Percentiles rank a stretch among this genome's conserved stretches.
These are phyloP conservation scores for Trematocara nigrifrons DNA, from an alignment of 2,113 vertebrate species.

Conservation along the genomic window DNA sequence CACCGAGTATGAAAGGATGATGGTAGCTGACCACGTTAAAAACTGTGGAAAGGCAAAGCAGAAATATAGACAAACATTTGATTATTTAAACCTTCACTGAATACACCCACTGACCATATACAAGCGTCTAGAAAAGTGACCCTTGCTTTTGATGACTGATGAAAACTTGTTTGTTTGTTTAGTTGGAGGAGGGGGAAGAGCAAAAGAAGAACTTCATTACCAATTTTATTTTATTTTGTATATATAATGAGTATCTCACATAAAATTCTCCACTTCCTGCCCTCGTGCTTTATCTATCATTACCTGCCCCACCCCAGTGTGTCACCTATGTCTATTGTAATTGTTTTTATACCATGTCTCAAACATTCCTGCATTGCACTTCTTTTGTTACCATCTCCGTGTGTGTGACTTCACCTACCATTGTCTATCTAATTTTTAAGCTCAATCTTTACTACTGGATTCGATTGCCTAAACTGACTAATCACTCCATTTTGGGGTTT, in stretches of 20 bases:
- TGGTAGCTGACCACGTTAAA: not conserved
- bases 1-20: slow-evolving; percentile 21
- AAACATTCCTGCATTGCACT: not conserved
- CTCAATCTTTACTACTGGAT: not conserved
- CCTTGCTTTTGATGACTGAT: not conserved
- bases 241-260: not conserved
- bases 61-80: not conserved
- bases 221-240: not conserved
- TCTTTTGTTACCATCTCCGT: not conserved
- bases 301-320: not conserved
- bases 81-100: not conserved
- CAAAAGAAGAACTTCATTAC: not conserved
- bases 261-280: not conserved
- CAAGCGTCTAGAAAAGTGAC: not conserved
- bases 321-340: not conserved
- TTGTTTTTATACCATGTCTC: not conserved
- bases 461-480: not conserved
- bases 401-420: not conserved
- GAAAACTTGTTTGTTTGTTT: not conserved
- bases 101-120: not conserved
- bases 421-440: not conserved
- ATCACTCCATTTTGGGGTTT: not conserved
- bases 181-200: not conserved
- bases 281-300: not conserved
- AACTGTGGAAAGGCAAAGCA: not conserved